A percentile compares a stretch with the other conserved stretches of the same genome.
These are phyloP conservation scores for Ectobius pallidus DNA, from an alignment of 2,888 invertebrate species.

Conservation along the genomic window DNA sequence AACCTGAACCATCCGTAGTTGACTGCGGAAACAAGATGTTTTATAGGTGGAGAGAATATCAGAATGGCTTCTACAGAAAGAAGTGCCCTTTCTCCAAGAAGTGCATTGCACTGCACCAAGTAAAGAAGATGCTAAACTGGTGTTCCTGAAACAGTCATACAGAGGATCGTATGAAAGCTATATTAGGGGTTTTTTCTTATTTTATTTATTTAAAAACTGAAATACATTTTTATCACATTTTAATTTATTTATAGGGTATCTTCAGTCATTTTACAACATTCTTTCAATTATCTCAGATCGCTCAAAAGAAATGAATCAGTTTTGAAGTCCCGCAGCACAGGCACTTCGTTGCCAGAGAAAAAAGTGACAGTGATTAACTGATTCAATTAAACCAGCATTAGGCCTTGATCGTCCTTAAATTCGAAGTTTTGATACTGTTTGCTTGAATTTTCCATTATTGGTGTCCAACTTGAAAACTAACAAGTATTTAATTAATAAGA, in stretches of 20 bases:
- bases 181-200: background rate
- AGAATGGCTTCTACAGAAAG: slow-evolving; percentile 14
- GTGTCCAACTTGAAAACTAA: background rate
- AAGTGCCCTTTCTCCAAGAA: background rate
- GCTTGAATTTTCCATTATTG: background rate
- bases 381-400: background rate
- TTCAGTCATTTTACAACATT: background rate
- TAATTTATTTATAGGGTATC: background rate
- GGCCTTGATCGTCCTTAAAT: background rate
- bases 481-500: background rate
- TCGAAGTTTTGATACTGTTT: background rate
- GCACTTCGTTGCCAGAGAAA: background rate
- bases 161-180: background rate
- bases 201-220: background rate
- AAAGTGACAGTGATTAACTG: background rate
- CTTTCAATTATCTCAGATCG: background rate
- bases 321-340: background rate
- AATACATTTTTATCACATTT: background rate
- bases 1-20: slow-evolving; percentile 15
- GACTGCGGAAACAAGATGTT: background rate
- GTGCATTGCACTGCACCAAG: background rate
- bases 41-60: slow-evolving; percentile 5
- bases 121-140: slow-evolving; percentile 3
- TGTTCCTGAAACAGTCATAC: slow-evolving; percentile 16
- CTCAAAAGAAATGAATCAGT: background rate